Base-by-base conservation (phyloP, 2,888 invertebrate species). In the Suillia variegata region DNA sequence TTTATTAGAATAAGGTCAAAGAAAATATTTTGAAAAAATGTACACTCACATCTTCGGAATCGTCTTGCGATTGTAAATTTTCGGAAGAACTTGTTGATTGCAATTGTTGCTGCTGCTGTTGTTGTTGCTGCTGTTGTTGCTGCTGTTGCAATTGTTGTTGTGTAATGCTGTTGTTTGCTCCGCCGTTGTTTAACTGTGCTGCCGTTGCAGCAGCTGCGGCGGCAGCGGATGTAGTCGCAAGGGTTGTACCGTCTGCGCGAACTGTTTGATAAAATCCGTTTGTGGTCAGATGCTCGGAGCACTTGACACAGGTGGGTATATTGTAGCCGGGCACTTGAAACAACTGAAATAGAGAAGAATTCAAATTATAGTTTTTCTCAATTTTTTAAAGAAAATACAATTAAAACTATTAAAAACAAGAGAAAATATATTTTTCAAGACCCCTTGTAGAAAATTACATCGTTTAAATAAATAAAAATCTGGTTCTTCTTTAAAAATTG, bases 251-350 rank as follows among this genome's bases (percentile, higher is more conserved):
- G 62, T 67, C 64, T 18, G 67, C 68, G 56, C 81, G 69, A 26
- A 76, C 76, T 51, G 79, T 70, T 63, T 80, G 81, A 75, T 82
- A 81, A 58, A 82, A 81, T 61, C 77, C 75, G 67, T 80, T 81
- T 47, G 76, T 77, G 48, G 82, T 80, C 70, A 82, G 74, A 74
- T 80, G 81, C 67, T 82, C 82, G 38, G 82, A 82, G 71, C 82
- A 82, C 76, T 82, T 82, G 49, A 80, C 80, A 74, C 82, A 82
- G 61, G 82, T 82, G 67, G 81, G 82, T 68, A 81, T 75, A 72
- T 78, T 80, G 73, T 82, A 82, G 61, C 82, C 82, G 69, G 82
- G 80, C 59, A 82, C 82, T 78, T 82, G 82, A 67, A 81, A 82
- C 69, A 82, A 73, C 80, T 81, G 69, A 45, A 73, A 31, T 26